Percentiles rank a stretch among this genome's conserved stretches.
Conservation (phyloP, 2,888 invertebrate genomes). For the Dione vanillae region DNA sequence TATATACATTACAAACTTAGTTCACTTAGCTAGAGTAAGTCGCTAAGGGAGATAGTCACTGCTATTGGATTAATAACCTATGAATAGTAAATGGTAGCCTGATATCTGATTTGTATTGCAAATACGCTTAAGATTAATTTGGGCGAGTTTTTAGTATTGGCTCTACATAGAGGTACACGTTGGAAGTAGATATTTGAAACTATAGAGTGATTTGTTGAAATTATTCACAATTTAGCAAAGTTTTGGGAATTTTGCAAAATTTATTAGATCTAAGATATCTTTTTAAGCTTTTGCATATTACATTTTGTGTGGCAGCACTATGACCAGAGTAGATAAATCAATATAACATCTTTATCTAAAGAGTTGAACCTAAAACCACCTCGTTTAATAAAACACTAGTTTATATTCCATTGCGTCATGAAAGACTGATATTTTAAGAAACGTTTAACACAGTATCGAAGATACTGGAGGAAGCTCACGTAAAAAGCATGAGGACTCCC, state of each 20-base stretch:
- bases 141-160: neutral
- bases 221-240: too few species aligned
- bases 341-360: neutral
- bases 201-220: too few species aligned
- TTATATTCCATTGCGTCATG: too few species aligned
- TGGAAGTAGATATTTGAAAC: too few species aligned
- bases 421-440: too few species aligned
- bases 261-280: too few species aligned
- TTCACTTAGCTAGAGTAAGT: neutral
- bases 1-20: neutral
- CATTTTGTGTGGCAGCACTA: too few species aligned
- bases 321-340: neutral
- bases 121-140: conserved; percentile 11
- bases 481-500: too few species aligned
- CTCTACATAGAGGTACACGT: neutral
- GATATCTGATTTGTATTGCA: conserved; percentile 7
- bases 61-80: conserved; percentile 13
- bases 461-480: too few species aligned
- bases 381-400: neutral
- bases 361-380: neutral
- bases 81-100: conserved; percentile 13
- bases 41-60: neutral
- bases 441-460: too few species aligned
- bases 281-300: too few species aligned
- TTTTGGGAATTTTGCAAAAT: too few species aligned